Base-by-base conservation (phyloP, 2,113 vertebrate species). In the Entomyzon cyanotis region DNA sequence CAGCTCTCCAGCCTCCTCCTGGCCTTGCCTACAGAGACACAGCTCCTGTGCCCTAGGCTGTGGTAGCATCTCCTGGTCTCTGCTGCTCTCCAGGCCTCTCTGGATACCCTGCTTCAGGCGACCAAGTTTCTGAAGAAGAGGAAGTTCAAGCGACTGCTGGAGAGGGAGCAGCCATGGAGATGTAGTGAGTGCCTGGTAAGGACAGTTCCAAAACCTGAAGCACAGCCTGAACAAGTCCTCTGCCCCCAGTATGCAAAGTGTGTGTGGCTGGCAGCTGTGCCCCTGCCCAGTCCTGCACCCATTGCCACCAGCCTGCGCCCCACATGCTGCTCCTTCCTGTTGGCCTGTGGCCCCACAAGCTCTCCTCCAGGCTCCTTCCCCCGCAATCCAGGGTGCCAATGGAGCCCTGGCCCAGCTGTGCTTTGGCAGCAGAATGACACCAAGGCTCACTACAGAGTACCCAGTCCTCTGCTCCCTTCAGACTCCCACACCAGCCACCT, bases 381-480 rank as follows among this genome's bases (percentile, higher is more conserved):
- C 11, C n/a, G 11, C 5, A 16, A 11, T 22, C 41, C 70, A 35
- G 10, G 9, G 4, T 62, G 21, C 17, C 4, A 9, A 1, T 1
- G 14, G 22, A 67, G 25, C 27, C 41, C 39, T 5, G 3, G 15
- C 42, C 35, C 33, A 42, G n/a, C 12, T 37, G 23, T 42, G 8
- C 20, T 44, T 50, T 55, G 59, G 42, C 52, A 14, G 27, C 31
- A 47, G 47, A 15, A 12, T 49, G 60, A 15, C 55, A 39, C n/a
- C 1, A 18, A 64, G 46, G 60, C 23, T 42, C 15, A 17, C 10
- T 3, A 0, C 53, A 39, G 8, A 77, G 42, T 46, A 19, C 1
- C 18, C 33, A 41, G n/a, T 3, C 24, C 41, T 55, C 47, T 46
- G 31, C 41, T 42, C 9, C 53, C 64, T 58, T 35, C 59, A 56